Base-by-base conservation (phyloP, 2,888 invertebrate species). In the Ectemnius cavifrons region DNA sequence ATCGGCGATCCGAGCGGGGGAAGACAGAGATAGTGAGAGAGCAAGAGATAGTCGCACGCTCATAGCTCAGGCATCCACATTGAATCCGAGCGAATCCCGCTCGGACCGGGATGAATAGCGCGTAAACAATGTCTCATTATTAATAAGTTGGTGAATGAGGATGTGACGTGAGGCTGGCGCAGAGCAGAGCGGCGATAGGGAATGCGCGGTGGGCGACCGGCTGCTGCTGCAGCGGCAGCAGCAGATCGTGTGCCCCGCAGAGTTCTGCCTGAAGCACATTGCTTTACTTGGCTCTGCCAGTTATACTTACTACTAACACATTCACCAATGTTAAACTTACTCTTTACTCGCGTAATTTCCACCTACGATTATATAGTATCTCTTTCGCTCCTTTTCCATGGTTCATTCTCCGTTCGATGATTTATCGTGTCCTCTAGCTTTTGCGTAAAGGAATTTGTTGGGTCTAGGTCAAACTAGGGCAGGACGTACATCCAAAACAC, bases 111-210 rank as follows among this genome's bases (percentile, higher is more conserved):
- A 14, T 69, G 49, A 72, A 67, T 66, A 74, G 68, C 62, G 72
- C 71, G 82, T 86, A 87, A 86, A 85, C 86, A 86, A 87, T 82
- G 86, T 78, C 71, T 80, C 79, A 78, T 85, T 81, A 83, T 81
- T 83, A 86, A 84, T 85, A 85, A 87, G 74, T 85, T 82, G 70
- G 74, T 66, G 85, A 87, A 87, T 87, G 87, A 87, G 87, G 87
- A 87, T 87, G 87, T 87, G 87, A 87, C 87, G 87, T 76, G 70
- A 74, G 70, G 71, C 37, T 37, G 37, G 37, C 37, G 37, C 67
- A 8, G 23, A 23, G 23, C 3, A 23, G 23, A 59, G 60, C 64
- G 73, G 37, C 72, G 63, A 60, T 68, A 79, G 81, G 79, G 73
- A 74, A 70, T 66, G 57, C 59, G 47, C 37, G 46, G 37, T 4